phyloP scores from a whole-genome alignment of 1,140 invertebrate genomes.

The Zaprionus taronus region DNA sequence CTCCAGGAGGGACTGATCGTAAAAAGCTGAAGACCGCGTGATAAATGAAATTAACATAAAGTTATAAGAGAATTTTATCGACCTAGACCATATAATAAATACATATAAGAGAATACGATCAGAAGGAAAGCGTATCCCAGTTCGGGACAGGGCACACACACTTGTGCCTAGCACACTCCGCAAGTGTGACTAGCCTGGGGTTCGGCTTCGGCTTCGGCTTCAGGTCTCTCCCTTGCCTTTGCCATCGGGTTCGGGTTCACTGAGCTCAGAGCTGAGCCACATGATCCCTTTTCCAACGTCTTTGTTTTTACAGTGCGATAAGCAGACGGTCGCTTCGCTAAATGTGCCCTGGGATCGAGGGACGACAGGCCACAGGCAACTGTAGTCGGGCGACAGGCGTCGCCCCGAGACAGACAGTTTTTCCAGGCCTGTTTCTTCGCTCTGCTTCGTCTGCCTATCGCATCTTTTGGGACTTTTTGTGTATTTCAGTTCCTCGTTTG shows the following conservation, averaged over 20 bases:
- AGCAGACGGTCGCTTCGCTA: constrained; percentile 42
- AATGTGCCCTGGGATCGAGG: constrained; percentile 14
- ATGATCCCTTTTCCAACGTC: constrained; percentile 71
- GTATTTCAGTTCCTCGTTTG: constrained; percentile 40
- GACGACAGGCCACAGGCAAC: not conserved
- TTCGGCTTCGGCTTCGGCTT: not conserved
- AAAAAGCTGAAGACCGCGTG: constrained; percentile 64
- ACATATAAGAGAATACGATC: constrained; percentile 1
- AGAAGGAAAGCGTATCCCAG: not conserved
- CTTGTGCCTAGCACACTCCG: constrained; percentile 80
- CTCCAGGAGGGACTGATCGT: constrained; percentile 54
- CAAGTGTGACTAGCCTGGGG: constrained; percentile 62
- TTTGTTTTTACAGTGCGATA: constrained; percentile 78
- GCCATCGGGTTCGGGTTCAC: constrained; percentile 61
- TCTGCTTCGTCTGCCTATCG: constrained; percentile 37
- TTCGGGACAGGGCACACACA: constrained; percentile 23
- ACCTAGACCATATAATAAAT: not conserved
- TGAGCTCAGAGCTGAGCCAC: constrained; percentile 47
- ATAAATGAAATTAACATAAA: constrained; percentile 80
- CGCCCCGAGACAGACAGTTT: constrained; percentile 23
- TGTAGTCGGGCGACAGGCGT: constrained; percentile 3
- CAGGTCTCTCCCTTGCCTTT: no score
- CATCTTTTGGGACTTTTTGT: constrained; percentile 30
- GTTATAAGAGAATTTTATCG: constrained; percentile 53
- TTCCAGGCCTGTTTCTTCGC: constrained; percentile 39